Base-by-base conservation (phyloP, 1,140 invertebrate genomes). In the Neodiprion lecontei region DNA sequence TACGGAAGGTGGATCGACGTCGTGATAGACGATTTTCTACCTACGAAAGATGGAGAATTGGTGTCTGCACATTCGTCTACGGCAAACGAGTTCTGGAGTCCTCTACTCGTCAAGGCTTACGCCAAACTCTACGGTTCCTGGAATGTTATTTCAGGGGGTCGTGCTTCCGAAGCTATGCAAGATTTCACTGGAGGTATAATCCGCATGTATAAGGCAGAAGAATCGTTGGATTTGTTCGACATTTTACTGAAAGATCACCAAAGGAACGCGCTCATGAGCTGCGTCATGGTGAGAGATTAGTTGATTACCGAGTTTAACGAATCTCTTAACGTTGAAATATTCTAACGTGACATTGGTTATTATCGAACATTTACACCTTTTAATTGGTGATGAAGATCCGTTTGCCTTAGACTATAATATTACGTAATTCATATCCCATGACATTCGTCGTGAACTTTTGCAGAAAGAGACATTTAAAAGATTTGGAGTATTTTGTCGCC, bases 151-250 rank as follows among this genome's bases (percentile, higher is more conserved):
- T 99, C 99, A 86, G 98, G 98, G 67, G 98, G 98, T 48, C 96
- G 96, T 0, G 98, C 97, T 0, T 96, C 95, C 81, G 98, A 99
- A 86, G 98, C 98, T 0, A 97, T 99, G 94, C 98, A 99, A 84
- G 98, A 99, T 89, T 99, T 99, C 85, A 99, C 98, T 11, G 98
- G 97, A 4, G 98, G 98, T 66, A 95, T 99, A 0, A 96, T 96
- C 0, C 98, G 99, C 88, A 96, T 96, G 93, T 99, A 96, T 81
- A 95, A 98, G 74, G 91, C 98, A 79, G 91, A 93, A 10, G 92
- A 97, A 79, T 21, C 17, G 17, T 21, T 21, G 0, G 97, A 99
- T 88, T 91, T 99, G n/a, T 98, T 96, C 81, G 93, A 92, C 72
- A 97, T 99, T 78, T 90, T 99, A 80, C 82, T 96, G 66, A 98